Conservation (phyloP, 53 echinoderm and acorn worm species). For the Glandiceps talaboti region DNA sequence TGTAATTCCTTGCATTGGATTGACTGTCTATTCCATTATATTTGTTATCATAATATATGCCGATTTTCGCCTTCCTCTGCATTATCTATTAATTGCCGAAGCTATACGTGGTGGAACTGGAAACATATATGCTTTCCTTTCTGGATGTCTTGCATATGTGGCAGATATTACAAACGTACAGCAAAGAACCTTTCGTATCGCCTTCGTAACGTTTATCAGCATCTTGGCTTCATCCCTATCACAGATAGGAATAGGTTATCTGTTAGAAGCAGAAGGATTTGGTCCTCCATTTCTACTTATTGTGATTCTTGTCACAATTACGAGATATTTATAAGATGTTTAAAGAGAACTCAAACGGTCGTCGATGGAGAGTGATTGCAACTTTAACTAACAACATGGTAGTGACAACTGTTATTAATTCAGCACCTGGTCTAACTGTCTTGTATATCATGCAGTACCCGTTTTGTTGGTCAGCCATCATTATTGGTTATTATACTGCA, state of each 20-base stretch:
- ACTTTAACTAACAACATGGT: slow-evolving; percentile 8
- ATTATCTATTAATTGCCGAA: slow-evolving; percentile 32
- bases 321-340: slow-evolving; percentile 22
- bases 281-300: slow-evolving; percentile 21
- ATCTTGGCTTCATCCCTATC: slow-evolving; percentile 22
- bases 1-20: slow-evolving; percentile 29
- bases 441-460: slow-evolving; percentile 59
- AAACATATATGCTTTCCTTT: slow-evolving; percentile 12
- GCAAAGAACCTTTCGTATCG: slow-evolving; percentile 43
- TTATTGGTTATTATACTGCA: slow-evolving; percentile 57
- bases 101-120: slow-evolving; percentile 23
- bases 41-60: slow-evolving; percentile 37
- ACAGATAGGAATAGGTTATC: slow-evolving; percentile 36
- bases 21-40: slow-evolving; percentile 21
- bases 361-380: slow-evolving; percentile 13
- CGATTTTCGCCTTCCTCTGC: slow-evolving; percentile 18
- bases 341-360: slow-evolving; percentile 20
- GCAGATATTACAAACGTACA: slow-evolving; percentile 39
- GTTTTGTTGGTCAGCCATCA: slow-evolving; percentile 58
- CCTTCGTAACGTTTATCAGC: slow-evolving; percentile 30
- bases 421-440: slow-evolving; percentile 16
- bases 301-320: no score
- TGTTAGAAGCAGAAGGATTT: slow-evolving; percentile 25
- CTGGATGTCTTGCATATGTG: slow-evolving; percentile 40
- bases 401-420: slow-evolving; percentile 17